A percentile compares a stretch with the other conserved stretches of the same genome.
phyloP scores from a whole-genome alignment of 2,113 vertebrate species.

The Anguilla rostrata region DNA sequence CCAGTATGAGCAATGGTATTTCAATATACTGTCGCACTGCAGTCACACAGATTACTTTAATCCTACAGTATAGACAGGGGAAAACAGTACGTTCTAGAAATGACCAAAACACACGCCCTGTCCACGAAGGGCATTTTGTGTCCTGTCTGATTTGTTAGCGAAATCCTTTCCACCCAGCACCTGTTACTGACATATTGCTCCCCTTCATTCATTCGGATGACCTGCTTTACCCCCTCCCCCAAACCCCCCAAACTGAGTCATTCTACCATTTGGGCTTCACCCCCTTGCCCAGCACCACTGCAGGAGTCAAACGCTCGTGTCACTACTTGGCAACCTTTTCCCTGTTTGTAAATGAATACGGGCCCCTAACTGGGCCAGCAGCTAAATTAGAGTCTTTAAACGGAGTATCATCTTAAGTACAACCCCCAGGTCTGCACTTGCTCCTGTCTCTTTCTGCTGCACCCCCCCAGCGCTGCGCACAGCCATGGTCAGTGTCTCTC shows the following conservation, averaged over 20 bases:
- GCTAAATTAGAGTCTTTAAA: slow-evolving; percentile 81
- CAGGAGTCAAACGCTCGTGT: slow-evolving; percentile 18
- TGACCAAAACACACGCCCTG: neutral
- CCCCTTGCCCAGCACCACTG: neutral
- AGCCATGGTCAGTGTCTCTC: slow-evolving; percentile 75
- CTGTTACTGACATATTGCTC: neutral
- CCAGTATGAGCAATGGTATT: neutral
- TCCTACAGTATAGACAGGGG: neutral
- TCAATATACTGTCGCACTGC: neutral
- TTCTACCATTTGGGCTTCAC: neutral
- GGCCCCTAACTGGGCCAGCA: slow-evolving; percentile 60
- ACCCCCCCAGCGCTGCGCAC: slow-evolving; percentile 42
- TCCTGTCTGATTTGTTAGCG: neutral
- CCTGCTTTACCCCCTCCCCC: neutral
- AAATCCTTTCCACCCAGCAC: neutral
- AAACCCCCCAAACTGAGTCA: neutral
- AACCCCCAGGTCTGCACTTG: slow-evolving; percentile 53
- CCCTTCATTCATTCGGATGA: neutral
- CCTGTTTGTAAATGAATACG: slow-evolving; percentile 67
- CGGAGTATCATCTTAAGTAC: slow-evolving; percentile 67
- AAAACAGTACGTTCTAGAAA: neutral
- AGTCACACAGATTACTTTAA: neutral
- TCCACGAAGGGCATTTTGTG: neutral
- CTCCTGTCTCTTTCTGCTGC: slow-evolving; percentile 60
- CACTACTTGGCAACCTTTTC: slow-evolving; percentile 61